Percentiles rank a stretch among this genome's conserved stretches.
These are phyloP conservation scores for Pseudocheirus occidentalis DNA, from an alignment of 2,797 vertebrate genomes.

Conservation along the genomic window DNA sequence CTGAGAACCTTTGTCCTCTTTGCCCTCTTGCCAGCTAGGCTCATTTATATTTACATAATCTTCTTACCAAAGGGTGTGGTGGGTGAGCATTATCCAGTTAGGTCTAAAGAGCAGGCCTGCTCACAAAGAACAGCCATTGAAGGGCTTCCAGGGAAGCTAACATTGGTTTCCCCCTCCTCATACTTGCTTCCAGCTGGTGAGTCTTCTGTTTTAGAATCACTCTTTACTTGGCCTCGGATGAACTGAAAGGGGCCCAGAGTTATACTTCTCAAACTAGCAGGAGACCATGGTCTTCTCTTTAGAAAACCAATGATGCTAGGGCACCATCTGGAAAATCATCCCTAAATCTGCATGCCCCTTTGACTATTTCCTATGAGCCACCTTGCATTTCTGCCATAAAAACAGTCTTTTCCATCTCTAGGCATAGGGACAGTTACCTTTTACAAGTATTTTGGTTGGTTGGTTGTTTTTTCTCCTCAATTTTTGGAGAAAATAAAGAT, in stretches of 20 bases:
- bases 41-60: neutral
- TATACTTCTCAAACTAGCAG: neutral
- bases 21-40: slow-evolving; percentile 11
- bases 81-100: neutral
- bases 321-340: slow-evolving; percentile 1
- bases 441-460: neutral
- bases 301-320: slow-evolving; percentile 2
- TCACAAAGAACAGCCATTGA: neutral
- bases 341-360: neutral
- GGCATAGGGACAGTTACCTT: slow-evolving; percentile 19
- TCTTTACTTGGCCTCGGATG: neutral
- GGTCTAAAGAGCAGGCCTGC: neutral
- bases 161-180: neutral
- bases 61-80: slow-evolving; percentile 19
- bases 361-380: slow-evolving; percentile 25
- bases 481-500: slow-evolving; percentile 68
- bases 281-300: neutral
- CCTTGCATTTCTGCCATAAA: neutral
- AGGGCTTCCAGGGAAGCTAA: neutral
- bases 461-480: slow-evolving; percentile 15
- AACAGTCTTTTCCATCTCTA: slow-evolving; percentile 10
- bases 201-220: neutral
- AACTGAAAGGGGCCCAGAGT: neutral
- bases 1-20: slow-evolving; percentile 26
- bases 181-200: neutral